These are phyloP conservation scores for Melipona beecheii DNA, from an alignment of 2,888 invertebrate genomes.

Conservation along the genomic window DNA sequence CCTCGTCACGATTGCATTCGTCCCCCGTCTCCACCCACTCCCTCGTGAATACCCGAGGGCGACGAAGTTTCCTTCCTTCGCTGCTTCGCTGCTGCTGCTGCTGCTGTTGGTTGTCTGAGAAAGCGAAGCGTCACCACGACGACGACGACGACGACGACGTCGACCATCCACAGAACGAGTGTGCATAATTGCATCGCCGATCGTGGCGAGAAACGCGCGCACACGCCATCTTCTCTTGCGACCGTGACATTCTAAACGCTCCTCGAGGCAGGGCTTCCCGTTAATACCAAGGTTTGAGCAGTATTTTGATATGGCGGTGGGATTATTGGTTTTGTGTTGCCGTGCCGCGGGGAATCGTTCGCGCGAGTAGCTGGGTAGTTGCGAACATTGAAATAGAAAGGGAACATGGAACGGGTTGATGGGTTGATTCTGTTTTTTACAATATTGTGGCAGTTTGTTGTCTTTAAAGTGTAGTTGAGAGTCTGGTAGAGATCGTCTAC, in stretches of 20 bases:
- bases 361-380: too few relatives aligned
- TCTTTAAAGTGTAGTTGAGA: too few relatives aligned
- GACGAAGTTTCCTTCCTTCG: conserved; percentile 20
- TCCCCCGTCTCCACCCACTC: conserved; percentile 31
- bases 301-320: not conserved
- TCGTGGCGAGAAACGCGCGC: conserved; percentile 44
- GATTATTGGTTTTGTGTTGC: not conserved
- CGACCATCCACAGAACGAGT: conserved; percentile 27
- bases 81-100: not conserved
- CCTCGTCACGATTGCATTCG: conserved; percentile 70
- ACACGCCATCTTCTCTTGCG: conserved; percentile 11
- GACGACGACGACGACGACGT: conserved; percentile 8
- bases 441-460: too few relatives aligned
- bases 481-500: too few relatives aligned
- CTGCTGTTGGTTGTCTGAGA: conserved; percentile 46
- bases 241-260: conserved; percentile 20
- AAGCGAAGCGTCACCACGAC: conserved; percentile 33
- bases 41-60: conserved; percentile 12
- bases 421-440: too few relatives aligned
- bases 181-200: conserved; percentile 66
- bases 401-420: too few relatives aligned
- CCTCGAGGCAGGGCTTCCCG: not conserved
- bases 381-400: too few relatives aligned
- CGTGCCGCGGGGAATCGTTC: too few relatives aligned
- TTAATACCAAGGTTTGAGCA: conserved; percentile 26